Evolutionary conservation across 2,797 vertebrate species (phyloP), one percentile per base, ranked within the genome.

Genomic region (Lepidocolaptes lacrymiger): DNA sequence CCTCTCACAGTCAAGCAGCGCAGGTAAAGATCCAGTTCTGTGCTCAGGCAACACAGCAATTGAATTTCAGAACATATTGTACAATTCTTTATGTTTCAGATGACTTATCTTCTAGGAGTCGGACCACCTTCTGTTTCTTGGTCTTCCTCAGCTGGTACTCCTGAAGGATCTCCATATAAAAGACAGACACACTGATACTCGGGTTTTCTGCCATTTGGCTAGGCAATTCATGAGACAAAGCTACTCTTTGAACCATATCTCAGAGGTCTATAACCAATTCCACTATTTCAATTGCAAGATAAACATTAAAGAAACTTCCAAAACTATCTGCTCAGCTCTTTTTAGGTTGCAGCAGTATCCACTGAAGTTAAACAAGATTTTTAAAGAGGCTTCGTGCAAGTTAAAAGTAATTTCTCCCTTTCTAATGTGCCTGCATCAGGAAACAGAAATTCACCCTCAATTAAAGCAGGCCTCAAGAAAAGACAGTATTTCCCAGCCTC

Each of bases 1-100:
- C 30, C n/a, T n/a, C 17, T n/a, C 2, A 0, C 10, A 15, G 41
- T 15, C 85, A 41, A 3, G 1, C 1, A 2, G 30, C n/a, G 32
- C 0, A 46, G 12, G 36, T n/a, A 24, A 64, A 75, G 32, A 83
- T 16, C 20, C 34, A 61, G 23, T 30, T 30, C 69, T 61, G 34
- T 1, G 2, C 20, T 51, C 22, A 17, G 30, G 46, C 27, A 84
- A 37, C n/a, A 68, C 30, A 51, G 63, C 15, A 66, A 23, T 5
- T 5, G 14, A 18, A 73, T 55, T 91, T 68, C 54, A 78, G 58
- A 64, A 59, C 4, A 52, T 17, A 36, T 0, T 44, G 27, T 32
- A 48, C 11, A 77, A 49, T 21, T 71, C 14, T 32, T 55, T 68
- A 55, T 3, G 28, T 19, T 80, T 77, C 58, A 64, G 11, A 43